Conservation (phyloP, 1,140 invertebrate genomes). For the Micrasema minimum region DNA sequence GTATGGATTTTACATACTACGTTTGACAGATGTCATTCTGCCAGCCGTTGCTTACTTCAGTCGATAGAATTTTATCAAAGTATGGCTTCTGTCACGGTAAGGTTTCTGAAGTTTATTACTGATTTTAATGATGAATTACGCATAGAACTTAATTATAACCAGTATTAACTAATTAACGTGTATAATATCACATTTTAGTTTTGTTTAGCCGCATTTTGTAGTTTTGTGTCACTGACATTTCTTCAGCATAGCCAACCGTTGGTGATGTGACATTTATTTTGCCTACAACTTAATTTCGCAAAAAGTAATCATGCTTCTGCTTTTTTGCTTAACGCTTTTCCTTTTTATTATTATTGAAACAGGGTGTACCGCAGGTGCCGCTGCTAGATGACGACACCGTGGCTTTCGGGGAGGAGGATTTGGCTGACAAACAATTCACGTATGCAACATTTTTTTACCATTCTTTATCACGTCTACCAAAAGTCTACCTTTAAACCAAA, state of each 20-base stretch:
- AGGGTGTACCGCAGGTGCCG: constrained; percentile 74
- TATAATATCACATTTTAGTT: constrained; percentile 14
- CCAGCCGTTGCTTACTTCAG: constrained; percentile 43
- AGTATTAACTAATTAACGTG: constrained; percentile 10
- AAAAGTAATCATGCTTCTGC: constrained; percentile 36
- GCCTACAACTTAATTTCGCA: constrained; percentile 39
- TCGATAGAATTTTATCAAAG: constrained; percentile 23
- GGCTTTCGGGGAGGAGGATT: constrained; percentile 87
- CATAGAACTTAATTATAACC: background rate
- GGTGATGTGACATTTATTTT: constrained; percentile 37
- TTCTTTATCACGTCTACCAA: no score
- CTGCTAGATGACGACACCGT: constrained; percentile 86
- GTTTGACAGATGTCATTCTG: constrained; percentile 44
- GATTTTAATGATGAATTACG: constrained; percentile 17
- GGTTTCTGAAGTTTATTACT: constrained; percentile 36
- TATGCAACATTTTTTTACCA: no score
- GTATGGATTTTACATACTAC: constrained; percentile 37
- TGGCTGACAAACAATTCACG: constrained; percentile 64
- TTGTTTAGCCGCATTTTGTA: constrained; percentile 21
- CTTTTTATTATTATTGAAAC: constrained; percentile 52
- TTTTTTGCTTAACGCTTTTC: constrained; percentile 42
- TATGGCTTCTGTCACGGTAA: constrained; percentile 54
- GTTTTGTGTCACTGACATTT: constrained; percentile 25
- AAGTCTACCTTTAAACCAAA: no score
- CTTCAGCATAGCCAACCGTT: constrained; percentile 38